Conservation (phyloP, 2,888 invertebrate genomes). For the Diabrotica balteata region DNA sequence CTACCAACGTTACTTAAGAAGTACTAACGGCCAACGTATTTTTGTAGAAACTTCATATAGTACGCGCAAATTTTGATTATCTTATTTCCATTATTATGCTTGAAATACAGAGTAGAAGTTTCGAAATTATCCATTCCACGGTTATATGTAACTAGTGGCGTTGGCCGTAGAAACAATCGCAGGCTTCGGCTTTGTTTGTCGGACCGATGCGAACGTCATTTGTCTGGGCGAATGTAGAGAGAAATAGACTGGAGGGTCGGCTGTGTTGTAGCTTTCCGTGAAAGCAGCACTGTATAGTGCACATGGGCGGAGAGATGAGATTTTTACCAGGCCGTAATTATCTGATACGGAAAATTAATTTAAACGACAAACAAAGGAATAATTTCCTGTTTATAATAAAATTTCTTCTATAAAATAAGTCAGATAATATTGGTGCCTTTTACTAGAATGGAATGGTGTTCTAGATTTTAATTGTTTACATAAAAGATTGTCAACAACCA, state of each 20-base stretch:
- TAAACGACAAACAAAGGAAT: too few species aligned
- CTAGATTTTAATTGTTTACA: too few species aligned
- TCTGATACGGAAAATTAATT: too few species aligned
- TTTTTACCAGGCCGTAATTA: background rate
- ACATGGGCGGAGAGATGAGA: slow-evolving; percentile 31
- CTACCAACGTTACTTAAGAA: slow-evolving; percentile 5
- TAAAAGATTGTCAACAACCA: background rate
- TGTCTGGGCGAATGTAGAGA: slow-evolving; percentile 57
- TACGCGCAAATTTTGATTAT: slow-evolving; percentile 61
- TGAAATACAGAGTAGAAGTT: slow-evolving; percentile 63
- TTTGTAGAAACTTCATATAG: slow-evolving; percentile 36
- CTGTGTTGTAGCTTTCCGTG: slow-evolving; percentile 61
- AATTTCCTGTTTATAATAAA: too few species aligned
- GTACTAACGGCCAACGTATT: slow-evolving; percentile 2
- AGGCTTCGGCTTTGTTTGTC: slow-evolving; percentile 56
- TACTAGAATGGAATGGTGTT: too few species aligned
- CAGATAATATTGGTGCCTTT: too few species aligned
- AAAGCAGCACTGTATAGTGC: slow-evolving; percentile 61
- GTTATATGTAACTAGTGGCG: slow-evolving; percentile 62
- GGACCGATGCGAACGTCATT: slow-evolving; percentile 42
- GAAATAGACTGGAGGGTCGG: slow-evolving; percentile 63
- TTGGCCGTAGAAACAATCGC: slow-evolving; percentile 50
- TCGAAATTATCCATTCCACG: slow-evolving; percentile 64
- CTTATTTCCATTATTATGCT: slow-evolving; percentile 63
- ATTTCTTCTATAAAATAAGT: too few species aligned